A percentile compares a stretch with the other conserved stretches of the same genome.
phyloP scores from a whole-genome alignment of 1,140 invertebrate genomes.

The Saccostrea glomerata region DNA sequence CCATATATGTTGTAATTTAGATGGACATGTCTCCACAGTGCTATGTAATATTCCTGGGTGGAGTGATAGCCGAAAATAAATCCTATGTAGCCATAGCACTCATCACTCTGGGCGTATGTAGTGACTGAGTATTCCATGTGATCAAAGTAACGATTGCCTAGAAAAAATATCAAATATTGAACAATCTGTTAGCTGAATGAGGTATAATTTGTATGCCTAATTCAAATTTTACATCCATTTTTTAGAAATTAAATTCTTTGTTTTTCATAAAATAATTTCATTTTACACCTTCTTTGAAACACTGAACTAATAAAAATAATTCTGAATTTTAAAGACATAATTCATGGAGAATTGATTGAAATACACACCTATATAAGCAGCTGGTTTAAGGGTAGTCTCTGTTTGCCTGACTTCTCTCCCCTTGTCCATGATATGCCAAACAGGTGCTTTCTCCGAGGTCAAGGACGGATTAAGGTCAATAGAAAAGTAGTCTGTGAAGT shows the following conservation, averaged over 20 bases:
- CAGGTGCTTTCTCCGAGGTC: constrained; percentile 44
- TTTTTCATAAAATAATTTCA: no score
- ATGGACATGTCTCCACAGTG: constrained; percentile 96
- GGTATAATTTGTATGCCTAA: background rate
- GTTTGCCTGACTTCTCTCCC: constrained; percentile 61
- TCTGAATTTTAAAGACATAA: no score
- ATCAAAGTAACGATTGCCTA: constrained; percentile 48
- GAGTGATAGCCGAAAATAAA: constrained; percentile 94
- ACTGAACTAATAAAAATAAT: no score
- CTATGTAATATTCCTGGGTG: constrained; percentile 93
- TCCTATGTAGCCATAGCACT: constrained; percentile 81
- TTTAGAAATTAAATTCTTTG: no score
- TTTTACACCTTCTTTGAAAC: no score
- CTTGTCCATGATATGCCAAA: constrained; percentile 56
- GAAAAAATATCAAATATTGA: background rate
- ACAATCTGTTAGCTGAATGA: background rate
- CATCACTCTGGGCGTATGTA: constrained; percentile 51
- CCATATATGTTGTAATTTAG: constrained; percentile 52
- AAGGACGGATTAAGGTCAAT: constrained; percentile 59
- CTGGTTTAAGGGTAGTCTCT: constrained; percentile 53
- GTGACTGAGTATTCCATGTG: constrained; percentile 54
- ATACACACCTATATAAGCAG: constrained; percentile 60
- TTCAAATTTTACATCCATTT: background rate
- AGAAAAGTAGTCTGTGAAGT: constrained; percentile 53
- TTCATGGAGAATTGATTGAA: background rate